These are phyloP conservation scores for Drosophila quadrilineata DNA, from an alignment of 1,140 invertebrate species.

Conservation along the genomic window DNA sequence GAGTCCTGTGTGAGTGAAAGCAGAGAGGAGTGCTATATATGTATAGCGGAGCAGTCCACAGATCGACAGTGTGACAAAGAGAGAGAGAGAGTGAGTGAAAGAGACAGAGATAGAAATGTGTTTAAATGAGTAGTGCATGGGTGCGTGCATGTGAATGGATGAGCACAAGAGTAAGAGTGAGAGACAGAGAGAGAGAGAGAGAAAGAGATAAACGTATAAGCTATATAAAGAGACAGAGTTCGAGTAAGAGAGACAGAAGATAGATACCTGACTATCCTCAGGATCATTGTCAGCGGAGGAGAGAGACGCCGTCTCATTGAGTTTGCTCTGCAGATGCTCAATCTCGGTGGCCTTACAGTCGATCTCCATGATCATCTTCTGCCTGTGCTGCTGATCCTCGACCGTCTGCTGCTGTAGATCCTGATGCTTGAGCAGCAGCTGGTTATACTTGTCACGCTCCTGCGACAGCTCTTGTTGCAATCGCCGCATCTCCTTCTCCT, in stretches of 20 bases:
- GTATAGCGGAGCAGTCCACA: conserved; percentile 9
- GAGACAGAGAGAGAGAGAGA: too few relatives aligned
- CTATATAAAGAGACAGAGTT: too few relatives aligned
- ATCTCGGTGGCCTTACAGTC: conserved; percentile 98
- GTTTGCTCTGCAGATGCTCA: conserved; percentile 93
- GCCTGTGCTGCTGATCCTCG: conserved; percentile 86
- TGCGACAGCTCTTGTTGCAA: conserved; percentile 97
- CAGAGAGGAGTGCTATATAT: conserved; percentile 73
- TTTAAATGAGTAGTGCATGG: conserved; percentile 12
- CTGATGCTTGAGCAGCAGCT: conserved; percentile 91
- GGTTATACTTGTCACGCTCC: conserved; percentile 96
- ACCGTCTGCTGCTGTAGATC: conserved; percentile 89
- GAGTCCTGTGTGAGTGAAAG: conserved; percentile 84
- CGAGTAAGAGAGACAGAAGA: too few relatives aligned
- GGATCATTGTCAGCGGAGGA: conserved; percentile 94
- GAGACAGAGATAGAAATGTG: neutral
- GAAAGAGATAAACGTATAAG: too few relatives aligned
- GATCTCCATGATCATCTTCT: conserved; percentile 95
- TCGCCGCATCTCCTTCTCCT: conserved; percentile 97
- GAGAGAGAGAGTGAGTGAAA: neutral
- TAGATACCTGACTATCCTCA: conserved; percentile 85
- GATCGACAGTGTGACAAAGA: neutral
- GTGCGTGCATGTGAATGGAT: neutral
- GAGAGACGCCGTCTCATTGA: conserved; percentile 94
- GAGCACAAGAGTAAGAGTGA: too few relatives aligned